phyloP scores from a whole-genome alignment of 2,797 vertebrate species.

The Glossophaga mutica region DNA sequence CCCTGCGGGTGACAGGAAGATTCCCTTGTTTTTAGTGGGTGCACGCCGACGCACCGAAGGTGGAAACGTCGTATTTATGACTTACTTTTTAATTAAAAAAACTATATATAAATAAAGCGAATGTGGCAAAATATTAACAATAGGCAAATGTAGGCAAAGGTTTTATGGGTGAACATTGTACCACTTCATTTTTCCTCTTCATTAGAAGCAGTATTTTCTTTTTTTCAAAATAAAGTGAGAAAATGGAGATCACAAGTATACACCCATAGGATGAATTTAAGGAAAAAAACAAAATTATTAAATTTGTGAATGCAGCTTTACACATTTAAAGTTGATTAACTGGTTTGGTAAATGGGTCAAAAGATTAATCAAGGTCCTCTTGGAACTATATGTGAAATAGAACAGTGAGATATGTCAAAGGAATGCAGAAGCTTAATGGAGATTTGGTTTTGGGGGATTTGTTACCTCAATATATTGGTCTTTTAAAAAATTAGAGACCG shows the following conservation, averaged over 20 bases:
- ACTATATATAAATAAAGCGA: background rate
- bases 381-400: background rate
- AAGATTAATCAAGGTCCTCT: background rate
- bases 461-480: background rate
- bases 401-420: background rate
- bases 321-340: background rate
- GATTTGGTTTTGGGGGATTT: background rate
- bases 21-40: background rate
- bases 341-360: conserved; percentile 1
- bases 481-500: background rate
- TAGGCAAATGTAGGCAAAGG: background rate
- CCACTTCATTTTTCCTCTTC: background rate
- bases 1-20: background rate
- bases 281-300: background rate
- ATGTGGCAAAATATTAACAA: background rate
- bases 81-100: background rate
- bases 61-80: background rate
- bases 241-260: background rate
- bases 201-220: background rate
- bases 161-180: background rate
- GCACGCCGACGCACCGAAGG: background rate
- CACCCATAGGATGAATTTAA: background rate
- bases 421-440: background rate
- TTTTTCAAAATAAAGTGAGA: background rate
- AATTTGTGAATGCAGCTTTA: background rate